Evolutionary conservation across 2,888 invertebrate species (phyloP).

Genomic region (Tricholauxania praeusta): DNA sequence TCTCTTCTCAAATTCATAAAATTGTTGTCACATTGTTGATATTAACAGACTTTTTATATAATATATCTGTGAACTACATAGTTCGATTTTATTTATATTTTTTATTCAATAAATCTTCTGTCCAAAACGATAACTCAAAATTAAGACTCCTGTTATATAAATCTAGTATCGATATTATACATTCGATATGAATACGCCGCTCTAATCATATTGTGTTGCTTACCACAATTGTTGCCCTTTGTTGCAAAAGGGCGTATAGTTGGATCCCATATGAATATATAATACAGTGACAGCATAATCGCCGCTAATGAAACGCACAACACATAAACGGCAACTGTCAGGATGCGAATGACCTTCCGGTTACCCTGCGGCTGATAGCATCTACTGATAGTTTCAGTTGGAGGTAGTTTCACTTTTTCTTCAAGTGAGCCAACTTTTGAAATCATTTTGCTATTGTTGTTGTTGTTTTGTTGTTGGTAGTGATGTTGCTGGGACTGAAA

Average conservation of each 20-base stretch:
- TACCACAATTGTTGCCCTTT: constrained; percentile 66
- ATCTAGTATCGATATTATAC: too few species aligned
- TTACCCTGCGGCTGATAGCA: constrained; percentile 80
- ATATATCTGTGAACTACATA: too few species aligned
- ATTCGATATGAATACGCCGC: too few species aligned
- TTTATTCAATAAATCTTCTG: too few species aligned
- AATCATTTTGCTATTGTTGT: constrained; percentile 55
- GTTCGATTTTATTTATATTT: too few species aligned
- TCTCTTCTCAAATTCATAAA: too few species aligned
- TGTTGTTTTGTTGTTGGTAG: constrained; percentile 32
- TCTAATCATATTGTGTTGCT: constrained; percentile 45
- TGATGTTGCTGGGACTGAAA: constrained; percentile 12
- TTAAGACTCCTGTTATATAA: too few species aligned
- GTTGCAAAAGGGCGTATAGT: constrained; percentile 68
- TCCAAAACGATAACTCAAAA: too few species aligned
- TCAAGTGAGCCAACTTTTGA: constrained; percentile 66
- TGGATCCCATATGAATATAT: constrained; percentile 94
- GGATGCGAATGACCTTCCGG: constrained; percentile 84
- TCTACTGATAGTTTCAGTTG: constrained; percentile 67
- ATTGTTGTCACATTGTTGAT: too few species aligned
- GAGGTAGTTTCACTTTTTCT: constrained; percentile 68
- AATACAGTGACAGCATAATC: constrained; percentile 92
- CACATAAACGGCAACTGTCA: constrained; percentile 94
- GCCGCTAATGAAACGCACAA: constrained; percentile 95
- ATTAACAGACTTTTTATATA: too few species aligned